Percentiles rank a stretch among this genome's conserved stretches.
Evolutionary conservation across 2,113 vertebrate genomes (phyloP).

Genomic region (Poeciliopsis turrubarensis): DNA sequence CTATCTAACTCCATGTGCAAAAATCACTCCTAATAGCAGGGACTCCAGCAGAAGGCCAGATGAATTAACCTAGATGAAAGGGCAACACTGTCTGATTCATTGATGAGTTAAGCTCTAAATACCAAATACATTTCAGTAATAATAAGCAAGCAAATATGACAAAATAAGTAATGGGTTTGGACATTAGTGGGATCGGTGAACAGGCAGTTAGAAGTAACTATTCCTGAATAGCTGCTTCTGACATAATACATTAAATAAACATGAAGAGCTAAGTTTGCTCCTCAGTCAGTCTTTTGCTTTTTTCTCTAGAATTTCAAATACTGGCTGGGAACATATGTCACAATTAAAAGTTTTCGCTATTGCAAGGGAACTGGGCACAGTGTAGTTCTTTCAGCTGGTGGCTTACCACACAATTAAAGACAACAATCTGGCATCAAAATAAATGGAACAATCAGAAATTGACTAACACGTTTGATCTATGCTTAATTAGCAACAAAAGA

Average conservation of each 20-base stretch:
- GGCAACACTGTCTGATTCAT: neutral
- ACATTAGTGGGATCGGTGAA: conserved; percentile 2
- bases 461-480: neutral
- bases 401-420: conserved; percentile 4
- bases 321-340: neutral
- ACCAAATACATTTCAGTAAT: conserved; percentile 8
- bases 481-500: neutral
- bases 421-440: neutral
- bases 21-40: too few relatives aligned
- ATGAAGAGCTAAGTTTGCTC: conserved; percentile 6
- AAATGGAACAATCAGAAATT: neutral
- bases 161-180: neutral
- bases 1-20: neutral
- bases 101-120: neutral
- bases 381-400: conserved; percentile 9
- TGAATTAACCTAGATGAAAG: too few relatives aligned
- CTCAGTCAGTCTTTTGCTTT: conserved; percentile 17
- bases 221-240: conserved; percentile 4
- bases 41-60: too few relatives aligned
- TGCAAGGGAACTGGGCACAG: neutral
- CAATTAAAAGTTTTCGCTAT: conserved; percentile 6
- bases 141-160: conserved; percentile 8
- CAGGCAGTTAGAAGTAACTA: neutral
- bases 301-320: conserved; percentile 15
- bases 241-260: conserved; percentile 20